phyloP scores from a whole-genome alignment of 2,888 invertebrate species.

The Cacoxenus indagator region DNA sequence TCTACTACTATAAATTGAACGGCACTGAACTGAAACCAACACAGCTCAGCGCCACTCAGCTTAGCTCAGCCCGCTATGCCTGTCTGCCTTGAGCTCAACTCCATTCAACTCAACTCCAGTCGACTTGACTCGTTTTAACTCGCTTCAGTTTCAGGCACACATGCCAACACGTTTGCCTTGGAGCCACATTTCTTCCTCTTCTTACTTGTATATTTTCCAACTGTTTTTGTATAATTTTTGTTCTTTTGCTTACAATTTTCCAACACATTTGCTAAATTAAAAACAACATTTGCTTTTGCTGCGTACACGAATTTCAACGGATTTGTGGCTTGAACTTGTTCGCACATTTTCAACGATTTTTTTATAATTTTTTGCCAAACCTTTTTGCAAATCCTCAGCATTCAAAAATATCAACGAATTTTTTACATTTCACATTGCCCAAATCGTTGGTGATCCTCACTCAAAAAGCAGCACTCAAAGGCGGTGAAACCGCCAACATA shows the following conservation, averaged over 20 bases:
- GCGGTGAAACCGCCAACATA: neutral
- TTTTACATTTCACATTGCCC: neutral
- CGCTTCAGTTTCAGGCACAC: neutral
- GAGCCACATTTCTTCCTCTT: neutral
- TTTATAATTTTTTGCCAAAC: neutral
- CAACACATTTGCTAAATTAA: slow-evolving; percentile 62
- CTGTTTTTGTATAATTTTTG: slow-evolving; percentile 10
- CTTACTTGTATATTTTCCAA: neutral
- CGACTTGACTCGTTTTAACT: slow-evolving; percentile 19
- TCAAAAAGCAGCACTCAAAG: slow-evolving; percentile 13
- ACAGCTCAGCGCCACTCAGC: slow-evolving; percentile 1
- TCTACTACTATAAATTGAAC: neutral
- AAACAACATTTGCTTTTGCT: slow-evolving; percentile 29
- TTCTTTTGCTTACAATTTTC: slow-evolving; percentile 55
- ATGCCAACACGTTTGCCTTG: neutral
- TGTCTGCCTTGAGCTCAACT: no score
- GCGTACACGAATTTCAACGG: neutral
- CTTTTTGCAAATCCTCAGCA: slow-evolving; percentile 29
- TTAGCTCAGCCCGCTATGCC: no score
- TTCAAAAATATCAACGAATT: neutral
- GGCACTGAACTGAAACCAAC: neutral
- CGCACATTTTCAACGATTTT: neutral
- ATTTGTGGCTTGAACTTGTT: neutral
- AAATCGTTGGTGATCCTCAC: slow-evolving; percentile 14
- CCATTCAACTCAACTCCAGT: slow-evolving; percentile 5